Conservation (phyloP, 2,113 vertebrate genomes). For the Stegostoma tigrinum region DNA sequence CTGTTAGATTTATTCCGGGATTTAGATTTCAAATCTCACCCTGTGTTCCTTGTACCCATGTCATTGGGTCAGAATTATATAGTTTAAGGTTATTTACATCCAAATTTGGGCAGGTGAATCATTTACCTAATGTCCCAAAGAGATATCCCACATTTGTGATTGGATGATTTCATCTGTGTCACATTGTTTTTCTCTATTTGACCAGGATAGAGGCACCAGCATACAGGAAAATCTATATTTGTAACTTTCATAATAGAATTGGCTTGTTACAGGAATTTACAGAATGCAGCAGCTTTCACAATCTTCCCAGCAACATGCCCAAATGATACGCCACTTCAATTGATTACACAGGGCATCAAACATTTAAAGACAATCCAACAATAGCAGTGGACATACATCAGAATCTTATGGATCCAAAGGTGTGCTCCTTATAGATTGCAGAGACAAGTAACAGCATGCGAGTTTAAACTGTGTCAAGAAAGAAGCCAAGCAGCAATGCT, state of each 20-base stretch:
- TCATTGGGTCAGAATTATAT: background rate
- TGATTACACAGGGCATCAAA: background rate
- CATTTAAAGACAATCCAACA: background rate
- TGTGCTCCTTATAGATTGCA: background rate
- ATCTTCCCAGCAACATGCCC: background rate
- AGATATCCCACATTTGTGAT: background rate
- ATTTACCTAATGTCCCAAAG: background rate
- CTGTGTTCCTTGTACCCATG: background rate
- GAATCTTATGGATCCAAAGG: background rate
- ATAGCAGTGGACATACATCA: background rate
- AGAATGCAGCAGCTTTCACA: background rate
- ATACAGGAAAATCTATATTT: background rate
- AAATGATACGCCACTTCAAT: background rate
- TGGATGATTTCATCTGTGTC: background rate
- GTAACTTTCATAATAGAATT: background rate
- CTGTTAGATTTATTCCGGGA: background rate
- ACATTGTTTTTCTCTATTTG: background rate
- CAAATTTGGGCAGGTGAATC: background rate
- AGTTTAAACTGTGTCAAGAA: background rate
- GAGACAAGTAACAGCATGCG: background rate
- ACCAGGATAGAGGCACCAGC: background rate
- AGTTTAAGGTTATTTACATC: background rate
- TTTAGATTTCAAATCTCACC: background rate
- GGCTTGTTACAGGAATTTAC: background rate
- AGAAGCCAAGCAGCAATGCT: background rate